A percentile compares a stretch with the other conserved stretches of the same genome.
These are phyloP conservation scores for Cygnus olor DNA, from an alignment of 2,797 vertebrate species.

Conservation along the genomic window DNA sequence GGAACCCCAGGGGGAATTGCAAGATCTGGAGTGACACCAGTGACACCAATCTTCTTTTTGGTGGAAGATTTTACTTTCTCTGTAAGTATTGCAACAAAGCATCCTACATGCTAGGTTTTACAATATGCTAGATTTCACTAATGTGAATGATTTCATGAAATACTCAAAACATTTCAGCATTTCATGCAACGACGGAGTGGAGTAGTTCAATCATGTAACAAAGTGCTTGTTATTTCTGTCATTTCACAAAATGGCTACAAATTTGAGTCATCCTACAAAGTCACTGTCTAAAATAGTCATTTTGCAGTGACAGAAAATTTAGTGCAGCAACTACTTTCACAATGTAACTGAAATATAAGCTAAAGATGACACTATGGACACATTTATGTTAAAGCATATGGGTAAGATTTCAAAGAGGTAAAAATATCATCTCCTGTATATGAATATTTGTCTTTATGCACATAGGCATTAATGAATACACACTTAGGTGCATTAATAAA, in stretches of 20 bases:
- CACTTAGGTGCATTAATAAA: not conserved
- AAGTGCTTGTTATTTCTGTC: not conserved
- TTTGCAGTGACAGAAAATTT: not conserved
- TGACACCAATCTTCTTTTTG: not conserved
- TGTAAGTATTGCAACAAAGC: not conserved
- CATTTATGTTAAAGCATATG: not conserved
- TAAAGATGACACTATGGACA: not conserved
- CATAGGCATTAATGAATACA: not conserved
- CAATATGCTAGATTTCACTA: not conserved
- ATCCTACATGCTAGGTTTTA: not conserved
- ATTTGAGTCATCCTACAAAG: not conserved
- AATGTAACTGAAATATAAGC: not conserved
- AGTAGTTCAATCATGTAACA: not conserved
- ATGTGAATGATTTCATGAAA: not conserved
- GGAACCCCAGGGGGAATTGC: not conserved
- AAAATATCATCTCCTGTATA: not conserved
- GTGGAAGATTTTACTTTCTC: not conserved
- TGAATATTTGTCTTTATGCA: not conserved
- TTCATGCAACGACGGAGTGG: not conserved
- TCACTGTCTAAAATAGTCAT: not conserved
- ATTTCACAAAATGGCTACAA: not conserved
- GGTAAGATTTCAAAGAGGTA: not conserved
- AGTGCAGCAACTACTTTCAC: not conserved
- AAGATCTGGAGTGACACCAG: not conserved
- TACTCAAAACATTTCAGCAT: not conserved